Conservation (phyloP, 64 coral and sea anemone species). For the Montipora capricornis region DNA sequence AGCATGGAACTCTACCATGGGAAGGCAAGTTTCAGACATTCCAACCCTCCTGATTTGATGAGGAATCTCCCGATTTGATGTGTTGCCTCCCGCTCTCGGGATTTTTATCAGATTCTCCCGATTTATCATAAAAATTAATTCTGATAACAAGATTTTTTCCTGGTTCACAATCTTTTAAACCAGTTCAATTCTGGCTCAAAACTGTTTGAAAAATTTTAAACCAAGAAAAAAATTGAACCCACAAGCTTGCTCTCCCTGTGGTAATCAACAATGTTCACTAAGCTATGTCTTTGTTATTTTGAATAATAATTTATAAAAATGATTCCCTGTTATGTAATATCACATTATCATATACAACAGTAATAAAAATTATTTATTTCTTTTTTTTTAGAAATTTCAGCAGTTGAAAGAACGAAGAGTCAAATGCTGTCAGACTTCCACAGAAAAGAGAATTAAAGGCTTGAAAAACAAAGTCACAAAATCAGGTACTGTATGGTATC, state of each 20-base stretch:
- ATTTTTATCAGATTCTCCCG: constrained; percentile 71
- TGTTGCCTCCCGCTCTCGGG: constrained; percentile 75
- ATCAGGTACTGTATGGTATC: constrained; percentile 4
- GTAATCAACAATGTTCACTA: no score
- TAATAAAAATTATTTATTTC: not conserved
- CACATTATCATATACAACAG: no score
- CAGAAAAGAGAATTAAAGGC: constrained; percentile 33
- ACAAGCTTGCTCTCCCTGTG: no score
- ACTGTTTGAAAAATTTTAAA: no score
- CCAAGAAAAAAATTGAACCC: no score
- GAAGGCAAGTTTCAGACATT: not conserved
- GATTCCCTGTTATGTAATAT: no score
- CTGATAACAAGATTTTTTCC: constrained; percentile 23
- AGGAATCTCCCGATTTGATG: constrained; percentile 62
- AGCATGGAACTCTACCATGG: no score
- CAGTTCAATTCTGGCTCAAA: no score
- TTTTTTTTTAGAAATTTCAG: constrained; percentile 65
- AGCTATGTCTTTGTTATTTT: no score
- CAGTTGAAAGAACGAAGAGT: constrained; percentile 64
- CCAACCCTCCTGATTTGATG: constrained; percentile 40
- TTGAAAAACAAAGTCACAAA: constrained; percentile 39
- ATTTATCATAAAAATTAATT: constrained; percentile 77
- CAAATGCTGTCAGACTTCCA: constrained; percentile 50
- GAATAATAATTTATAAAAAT: no score
- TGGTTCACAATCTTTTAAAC: no score